These are phyloP conservation scores for Drosophila algonquin DNA, from an alignment of 2,888 invertebrate genomes.

Conservation along the genomic window DNA sequence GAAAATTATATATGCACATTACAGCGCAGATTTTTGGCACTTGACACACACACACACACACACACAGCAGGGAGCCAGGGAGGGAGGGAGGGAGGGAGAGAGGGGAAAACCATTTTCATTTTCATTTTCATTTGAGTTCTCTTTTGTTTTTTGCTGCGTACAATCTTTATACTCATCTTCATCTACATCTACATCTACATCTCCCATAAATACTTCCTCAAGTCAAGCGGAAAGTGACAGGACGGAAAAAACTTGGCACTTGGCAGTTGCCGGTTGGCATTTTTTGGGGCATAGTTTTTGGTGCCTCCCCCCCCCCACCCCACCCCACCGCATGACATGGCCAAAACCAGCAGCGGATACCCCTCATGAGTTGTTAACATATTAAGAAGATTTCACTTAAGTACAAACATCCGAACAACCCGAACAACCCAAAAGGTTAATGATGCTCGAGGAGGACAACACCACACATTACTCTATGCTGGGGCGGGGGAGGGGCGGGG, in stretches of 20 bases:
- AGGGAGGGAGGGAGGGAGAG: constrained; percentile 6
- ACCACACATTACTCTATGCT: constrained; percentile 19
- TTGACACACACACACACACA: constrained; percentile 52
- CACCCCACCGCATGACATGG: constrained; percentile 19
- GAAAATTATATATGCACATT: constrained; percentile 78
- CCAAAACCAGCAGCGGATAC: constrained; percentile 34
- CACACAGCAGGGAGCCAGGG: constrained; percentile 46
- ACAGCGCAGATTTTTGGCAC: constrained; percentile 76
- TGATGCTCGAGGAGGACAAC: constrained; percentile 29
- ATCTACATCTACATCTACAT: not conserved
- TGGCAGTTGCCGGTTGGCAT: constrained; percentile 3
- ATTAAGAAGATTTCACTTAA: constrained; percentile 79
- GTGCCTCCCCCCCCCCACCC: not conserved
- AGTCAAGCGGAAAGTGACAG: constrained; percentile 61
- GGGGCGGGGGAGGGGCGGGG: not conserved
- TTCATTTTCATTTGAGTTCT: constrained; percentile 10
- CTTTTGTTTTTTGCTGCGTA: not conserved
- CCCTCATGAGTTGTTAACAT: constrained; percentile 77
- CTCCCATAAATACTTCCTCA: constrained; percentile 63
- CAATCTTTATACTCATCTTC: constrained; percentile 35
- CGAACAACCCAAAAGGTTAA: constrained; percentile 22
- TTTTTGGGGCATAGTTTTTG: constrained; percentile 51
- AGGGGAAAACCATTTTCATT: not conserved
- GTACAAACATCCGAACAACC: constrained; percentile 24
- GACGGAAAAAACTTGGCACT: constrained; percentile 41